Conservation (phyloP, 2,888 invertebrate species). For the Petrolisthes manimaculis region DNA sequence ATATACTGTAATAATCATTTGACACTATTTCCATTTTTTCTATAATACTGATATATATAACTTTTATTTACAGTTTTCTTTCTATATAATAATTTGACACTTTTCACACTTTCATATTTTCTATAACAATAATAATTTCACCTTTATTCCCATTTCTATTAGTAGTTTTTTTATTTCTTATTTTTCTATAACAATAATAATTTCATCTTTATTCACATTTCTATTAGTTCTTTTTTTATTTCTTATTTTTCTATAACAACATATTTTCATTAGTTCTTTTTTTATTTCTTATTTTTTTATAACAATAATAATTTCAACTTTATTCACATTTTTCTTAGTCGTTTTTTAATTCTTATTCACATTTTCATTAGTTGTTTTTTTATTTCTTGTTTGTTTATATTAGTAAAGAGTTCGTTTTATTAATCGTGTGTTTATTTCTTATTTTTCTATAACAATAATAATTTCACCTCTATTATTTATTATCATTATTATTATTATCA, state of each 20-base stretch:
- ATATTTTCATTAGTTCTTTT: background rate
- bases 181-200: too few species aligned
- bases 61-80: too few species aligned
- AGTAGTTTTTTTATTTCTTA: too few species aligned
- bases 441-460: background rate
- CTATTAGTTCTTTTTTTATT: background rate
- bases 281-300: background rate
- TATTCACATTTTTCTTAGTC: background rate
- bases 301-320: background rate
- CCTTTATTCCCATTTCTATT: too few species aligned
- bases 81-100: too few species aligned
- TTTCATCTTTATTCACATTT: too few species aligned
- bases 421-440: background rate
- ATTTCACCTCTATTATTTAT: background rate
- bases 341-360: background rate
- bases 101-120: too few species aligned
- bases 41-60: too few species aligned
- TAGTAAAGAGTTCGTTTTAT: background rate
- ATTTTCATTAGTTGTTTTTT: background rate
- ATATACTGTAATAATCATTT: too few species aligned
- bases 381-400: background rate
- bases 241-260: background rate
- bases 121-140: too few species aligned
- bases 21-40: too few species aligned
- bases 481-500: background rate